Conservation (phyloP, 2,888 invertebrate genomes). For the Gortyna flavago region DNA sequence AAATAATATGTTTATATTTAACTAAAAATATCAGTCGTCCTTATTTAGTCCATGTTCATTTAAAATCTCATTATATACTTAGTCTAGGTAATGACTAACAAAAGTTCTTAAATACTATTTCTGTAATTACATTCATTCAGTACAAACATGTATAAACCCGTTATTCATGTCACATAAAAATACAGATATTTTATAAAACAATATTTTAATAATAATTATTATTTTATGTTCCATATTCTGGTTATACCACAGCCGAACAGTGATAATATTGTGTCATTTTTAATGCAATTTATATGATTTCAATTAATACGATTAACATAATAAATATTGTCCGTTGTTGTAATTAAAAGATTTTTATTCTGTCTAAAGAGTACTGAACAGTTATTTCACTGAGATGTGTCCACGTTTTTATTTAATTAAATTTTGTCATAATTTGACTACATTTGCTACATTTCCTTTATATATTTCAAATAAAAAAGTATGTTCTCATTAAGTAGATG, state of each 20-base stretch:
- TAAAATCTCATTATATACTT: constrained; percentile 24
- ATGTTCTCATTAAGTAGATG: not conserved
- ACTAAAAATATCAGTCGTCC: constrained; percentile 53
- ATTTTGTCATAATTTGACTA: not conserved
- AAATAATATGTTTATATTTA: constrained; percentile 15
- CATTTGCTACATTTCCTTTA: not conserved
- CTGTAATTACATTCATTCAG: constrained; percentile 27
- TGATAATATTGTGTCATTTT: not conserved
- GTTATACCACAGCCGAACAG: not conserved
- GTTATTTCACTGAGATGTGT: not conserved
- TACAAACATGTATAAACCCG: constrained; percentile 28
- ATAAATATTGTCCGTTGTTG: not conserved
- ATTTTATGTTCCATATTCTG: not conserved
- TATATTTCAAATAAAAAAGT: not conserved
- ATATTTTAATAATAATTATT: no score
- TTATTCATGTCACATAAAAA: constrained; percentile 20
- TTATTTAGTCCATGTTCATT: constrained; percentile 47
- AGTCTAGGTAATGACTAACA: constrained; percentile 41
- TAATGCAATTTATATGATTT: not conserved
- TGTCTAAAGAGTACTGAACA: not conserved
- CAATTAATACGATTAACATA: not conserved
- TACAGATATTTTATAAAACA: not conserved
- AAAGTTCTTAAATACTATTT: constrained; percentile 4
- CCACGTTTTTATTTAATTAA: not conserved
- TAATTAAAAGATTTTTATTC: not conserved